A percentile compares a stretch with the other conserved stretches of the same genome.
Conservation (phyloP, 30 jellyfish, hydroid and myxozoan genomes). For the Mastigias papua region DNA sequence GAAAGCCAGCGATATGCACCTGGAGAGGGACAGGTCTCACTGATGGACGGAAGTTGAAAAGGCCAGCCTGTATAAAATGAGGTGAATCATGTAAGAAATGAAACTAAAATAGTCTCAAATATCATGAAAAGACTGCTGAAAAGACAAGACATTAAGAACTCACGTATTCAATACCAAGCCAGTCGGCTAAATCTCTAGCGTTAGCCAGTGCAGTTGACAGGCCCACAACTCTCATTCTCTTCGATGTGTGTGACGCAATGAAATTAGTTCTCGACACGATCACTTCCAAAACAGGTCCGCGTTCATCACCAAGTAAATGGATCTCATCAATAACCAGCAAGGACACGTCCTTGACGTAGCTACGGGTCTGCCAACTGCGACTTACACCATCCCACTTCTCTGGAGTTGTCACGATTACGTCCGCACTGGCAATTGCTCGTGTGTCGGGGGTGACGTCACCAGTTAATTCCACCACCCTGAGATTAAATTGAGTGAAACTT, state of each 20-base stretch:
- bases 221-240: constrained; percentile 89
- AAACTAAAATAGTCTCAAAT: too few relatives aligned
- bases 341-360: constrained; percentile 90
- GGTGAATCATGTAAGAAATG: too few relatives aligned
- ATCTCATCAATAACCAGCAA: constrained; percentile 96
- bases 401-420: constrained; percentile 99
- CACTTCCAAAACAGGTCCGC: constrained; percentile 99
- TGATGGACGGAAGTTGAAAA: constrained; percentile 99
- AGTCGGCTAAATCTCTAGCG: constrained; percentile 99
- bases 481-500: not conserved
- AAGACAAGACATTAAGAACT: not conserved
- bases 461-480: constrained; percentile 97
- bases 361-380: constrained; percentile 99
- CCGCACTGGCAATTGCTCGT: constrained; percentile 94
- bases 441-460: constrained; percentile 99
- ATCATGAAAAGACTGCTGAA: not conserved
- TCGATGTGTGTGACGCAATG: constrained; percentile 91
- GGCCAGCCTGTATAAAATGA: constrained; percentile 96
- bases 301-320: constrained; percentile 97
- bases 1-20: constrained; percentile 99
- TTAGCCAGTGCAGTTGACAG: constrained; percentile 99
- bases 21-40: constrained; percentile 99
- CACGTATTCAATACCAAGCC: constrained; percentile 97
- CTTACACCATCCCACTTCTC: constrained; percentile 99
- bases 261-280: constrained; percentile 96